Base-by-base conservation (phyloP, 2,888 invertebrate species). In the Palloptera scutellata region DNA sequence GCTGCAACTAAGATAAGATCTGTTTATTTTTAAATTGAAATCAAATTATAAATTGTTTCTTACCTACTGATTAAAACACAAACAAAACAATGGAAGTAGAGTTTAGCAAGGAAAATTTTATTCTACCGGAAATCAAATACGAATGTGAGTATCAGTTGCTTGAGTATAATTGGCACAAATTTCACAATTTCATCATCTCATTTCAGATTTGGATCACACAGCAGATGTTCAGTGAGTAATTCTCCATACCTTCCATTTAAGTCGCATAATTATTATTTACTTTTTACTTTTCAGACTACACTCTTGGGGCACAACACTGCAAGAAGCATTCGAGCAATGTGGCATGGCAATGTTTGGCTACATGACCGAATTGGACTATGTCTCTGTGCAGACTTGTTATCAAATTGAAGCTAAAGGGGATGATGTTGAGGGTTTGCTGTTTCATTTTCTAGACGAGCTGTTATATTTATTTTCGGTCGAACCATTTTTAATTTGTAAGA, bases 301-400 rank as follows among this genome's bases (percentile, higher is more conserved):
- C 83, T 89, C 95, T 64, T 98, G 98, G 98, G 98, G 98, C 40
- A 88, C 91, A 69, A 90, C 88, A 61, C 81, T 98, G 62, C 87
- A 90, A 79, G 97, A 98, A 86, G 92, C 97, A 0, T 98, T 96
- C 85, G 97, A 98, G 82, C 97, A 97, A 86, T 94, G 94, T 79
- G 97, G 94, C 9, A 90, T 95, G 83, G 94, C 96, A 1, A 98
- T 99, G 98, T 99, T 95, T 86, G 96, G 92, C 0, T 99, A 98
- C 84, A 98, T 98, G 95, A 98, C 98, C 1, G 96, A 96, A 72
- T 85, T 96, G 72, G 89, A 91, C 0, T 89, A 89, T 72, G 95
- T 99, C 0, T 92, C 96, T 81, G 92, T 94, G 74, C 87, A 88
- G 75, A 89, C 92, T 77, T 90, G 91, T 51, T 90, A 91, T 78